Base-by-base conservation (phyloP, 2,888 invertebrate genomes). In the Cephalotes varians region DNA sequence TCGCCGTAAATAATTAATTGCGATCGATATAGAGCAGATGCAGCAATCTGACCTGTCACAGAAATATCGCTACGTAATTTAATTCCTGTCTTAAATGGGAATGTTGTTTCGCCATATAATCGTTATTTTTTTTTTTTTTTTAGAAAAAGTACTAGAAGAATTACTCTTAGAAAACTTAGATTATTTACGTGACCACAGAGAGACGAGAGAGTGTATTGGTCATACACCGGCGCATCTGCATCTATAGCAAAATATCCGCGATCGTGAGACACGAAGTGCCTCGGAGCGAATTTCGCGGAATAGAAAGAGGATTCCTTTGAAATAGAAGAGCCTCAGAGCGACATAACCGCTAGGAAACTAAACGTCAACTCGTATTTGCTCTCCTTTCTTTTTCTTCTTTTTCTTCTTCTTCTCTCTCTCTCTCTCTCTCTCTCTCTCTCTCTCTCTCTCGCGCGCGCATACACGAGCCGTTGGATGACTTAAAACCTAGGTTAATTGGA, bases 401-500 rank as follows among this genome's bases (percentile, higher is more conserved):
- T 60, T 15, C 31, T 31, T 60, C 60, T 37, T 40, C 12, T 15
- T 44, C 54, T 62, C 44, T n/a, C 25, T n/a, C 9, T 15, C 31
- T 18, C 44, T 47, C 49, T 60, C n/a, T 40, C 44, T 60, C 60
- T 37, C 49, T 18, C n/a, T 44, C 54, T 62, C 44, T 54, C 62
- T 31, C 54, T 44, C 37, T 72, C 47, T 62, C 2, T 37, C 51
- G 44, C 2, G 25, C 1, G 51, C 31, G 64, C 62, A 65, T 56
- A 71, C 73, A 73, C 79, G 82, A 54, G 56, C 76, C 87, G 64
- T 81, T 81, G 87, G 81, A 74, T 85, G 85, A 88, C 85, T 87
- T 87, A 86, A 86, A 88, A 90, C 87, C 92, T 88, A 91, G 81
- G 89, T 89, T 90, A 91, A 92, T 91, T 92, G 92, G 90, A 92